Evolutionary conservation across 2,797 vertebrate genomes (phyloP).

Genomic region (Oryzias sinensis): DNA sequence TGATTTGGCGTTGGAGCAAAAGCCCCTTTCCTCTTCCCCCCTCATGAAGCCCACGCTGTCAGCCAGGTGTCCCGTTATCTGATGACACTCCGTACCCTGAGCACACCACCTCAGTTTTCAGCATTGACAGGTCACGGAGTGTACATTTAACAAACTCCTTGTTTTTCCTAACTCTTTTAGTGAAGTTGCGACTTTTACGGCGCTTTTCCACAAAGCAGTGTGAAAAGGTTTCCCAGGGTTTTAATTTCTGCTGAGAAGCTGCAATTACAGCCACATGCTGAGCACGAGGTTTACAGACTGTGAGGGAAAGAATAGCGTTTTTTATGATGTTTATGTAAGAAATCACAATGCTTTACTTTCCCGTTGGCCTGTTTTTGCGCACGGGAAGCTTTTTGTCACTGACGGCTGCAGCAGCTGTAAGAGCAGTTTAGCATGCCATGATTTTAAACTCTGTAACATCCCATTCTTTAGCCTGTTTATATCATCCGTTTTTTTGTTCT

Average conservation of each 20-base stretch:
- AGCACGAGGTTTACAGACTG: conserved; percentile 63
- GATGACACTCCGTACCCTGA: not conserved
- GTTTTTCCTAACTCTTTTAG: conserved; percentile 21
- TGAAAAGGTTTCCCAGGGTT: conserved; percentile 26
- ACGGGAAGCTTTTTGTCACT: conserved; percentile 8
- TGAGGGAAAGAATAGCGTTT: conserved; percentile 38
- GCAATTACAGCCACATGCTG: conserved; percentile 59
- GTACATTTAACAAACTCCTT: conserved; percentile 54
- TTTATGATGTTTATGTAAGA: conserved; percentile 38
- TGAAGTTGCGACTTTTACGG: conserved; percentile 43
- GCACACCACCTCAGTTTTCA: not conserved
- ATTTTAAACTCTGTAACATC: conserved; percentile 8
- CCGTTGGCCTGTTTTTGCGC: conserved; percentile 5
- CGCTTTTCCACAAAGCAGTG: conserved; percentile 26
- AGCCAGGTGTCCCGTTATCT: conserved; percentile 11
- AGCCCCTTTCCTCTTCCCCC: not conserved
- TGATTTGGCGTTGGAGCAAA: conserved; percentile 5
- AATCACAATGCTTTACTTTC: conserved; percentile 20
- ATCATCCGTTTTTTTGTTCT: conserved; percentile 3
- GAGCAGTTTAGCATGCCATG: conserved; percentile 4
- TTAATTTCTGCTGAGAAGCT: conserved; percentile 61
- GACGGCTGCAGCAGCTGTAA: conserved; percentile 4
- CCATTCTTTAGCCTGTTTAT: not conserved
- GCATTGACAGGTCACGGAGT: conserved; percentile 38
- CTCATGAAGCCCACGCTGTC: not conserved